Percentiles rank a stretch among this genome's conserved stretches.
phyloP scores from a whole-genome alignment of 2,888 invertebrate species.

The Polymixis flavicincta region DNA sequence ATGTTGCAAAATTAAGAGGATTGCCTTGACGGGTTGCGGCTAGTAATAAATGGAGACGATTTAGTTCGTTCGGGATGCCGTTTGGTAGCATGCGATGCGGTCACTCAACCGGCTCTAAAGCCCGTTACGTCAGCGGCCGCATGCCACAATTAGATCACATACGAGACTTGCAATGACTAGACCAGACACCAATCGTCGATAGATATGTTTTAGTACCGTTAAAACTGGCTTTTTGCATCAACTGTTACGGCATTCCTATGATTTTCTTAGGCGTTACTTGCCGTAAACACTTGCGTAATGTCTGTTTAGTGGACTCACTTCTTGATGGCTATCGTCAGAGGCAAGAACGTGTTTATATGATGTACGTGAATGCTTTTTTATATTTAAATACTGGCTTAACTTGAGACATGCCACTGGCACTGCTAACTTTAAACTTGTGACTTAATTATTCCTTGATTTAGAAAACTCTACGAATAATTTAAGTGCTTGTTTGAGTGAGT shows the following conservation, averaged over 20 bases:
- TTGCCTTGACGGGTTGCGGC: constrained; percentile 70
- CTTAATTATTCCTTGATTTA: constrained; percentile 56
- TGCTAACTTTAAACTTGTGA: constrained; percentile 23
- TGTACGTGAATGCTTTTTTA: constrained; percentile 39
- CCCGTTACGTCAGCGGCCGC: constrained; percentile 88
- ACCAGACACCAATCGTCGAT: constrained; percentile 82
- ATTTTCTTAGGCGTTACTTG: constrained; percentile 70
- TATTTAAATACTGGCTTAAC: constrained; percentile 39
- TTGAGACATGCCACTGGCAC: constrained; percentile 20
- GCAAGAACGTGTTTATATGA: constrained; percentile 55
- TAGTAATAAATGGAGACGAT: constrained; percentile 75
- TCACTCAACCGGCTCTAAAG: constrained; percentile 86
- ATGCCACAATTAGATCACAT: constrained; percentile 89
- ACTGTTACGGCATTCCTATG: constrained; percentile 76
- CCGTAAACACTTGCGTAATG: constrained; percentile 71
- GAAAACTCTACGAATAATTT: constrained; percentile 69
- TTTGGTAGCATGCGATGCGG: constrained; percentile 85
- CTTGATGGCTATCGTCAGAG: constrained; percentile 63
- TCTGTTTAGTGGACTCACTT: constrained; percentile 51
- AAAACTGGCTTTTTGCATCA: constrained; percentile 82
- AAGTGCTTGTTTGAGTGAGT: constrained; percentile 70
- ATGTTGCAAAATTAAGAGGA: constrained; percentile 79
- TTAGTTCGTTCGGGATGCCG: constrained; percentile 79
- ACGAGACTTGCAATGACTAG: constrained; percentile 84
- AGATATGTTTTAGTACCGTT: constrained; percentile 86